A percentile compares a stretch with the other conserved stretches of the same genome.
These are phyloP conservation scores for Trichomalopsis sarcophagae DNA, from an alignment of 1,140 invertebrate genomes.

Conservation along the genomic window DNA sequence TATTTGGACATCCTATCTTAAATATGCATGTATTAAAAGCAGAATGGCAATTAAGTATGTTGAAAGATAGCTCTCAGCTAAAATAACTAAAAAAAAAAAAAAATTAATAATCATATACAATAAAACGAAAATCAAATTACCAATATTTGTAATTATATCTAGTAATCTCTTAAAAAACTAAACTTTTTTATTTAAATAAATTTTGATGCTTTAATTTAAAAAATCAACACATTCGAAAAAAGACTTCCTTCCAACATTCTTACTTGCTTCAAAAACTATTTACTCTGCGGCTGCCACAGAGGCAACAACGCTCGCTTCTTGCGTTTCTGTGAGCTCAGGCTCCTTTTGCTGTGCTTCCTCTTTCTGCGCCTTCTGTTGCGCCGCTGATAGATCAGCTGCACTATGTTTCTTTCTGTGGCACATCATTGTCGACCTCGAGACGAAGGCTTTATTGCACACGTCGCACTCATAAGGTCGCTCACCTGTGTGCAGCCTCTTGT, in stretches of 20 bases:
- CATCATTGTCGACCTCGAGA: constrained; percentile 79
- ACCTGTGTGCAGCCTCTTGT: constrained; percentile 83
- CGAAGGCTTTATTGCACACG: constrained; percentile 79
- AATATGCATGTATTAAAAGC: background rate
- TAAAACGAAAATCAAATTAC: too few species aligned
- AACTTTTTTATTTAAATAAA: background rate
- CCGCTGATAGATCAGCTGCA: background rate
- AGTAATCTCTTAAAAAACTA: background rate
- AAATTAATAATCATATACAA: background rate
- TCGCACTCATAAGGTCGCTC: constrained; percentile 88
- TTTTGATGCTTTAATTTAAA: background rate
- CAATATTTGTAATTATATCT: background rate
- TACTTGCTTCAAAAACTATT: background rate
- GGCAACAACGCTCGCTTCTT: background rate
- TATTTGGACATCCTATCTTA: background rate
- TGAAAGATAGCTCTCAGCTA: background rate
- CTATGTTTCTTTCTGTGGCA: constrained; percentile 78
- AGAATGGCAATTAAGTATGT: background rate
- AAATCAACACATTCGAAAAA: background rate
- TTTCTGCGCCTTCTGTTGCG: constrained; percentile 65
- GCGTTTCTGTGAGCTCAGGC: background rate
- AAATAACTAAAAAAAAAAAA: background rate
- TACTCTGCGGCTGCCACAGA: background rate
- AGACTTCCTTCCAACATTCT: background rate
- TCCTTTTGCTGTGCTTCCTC: constrained; percentile 40